phyloP scores from a whole-genome alignment of 2,888 invertebrate genomes.

The Suillia variegata region DNA sequence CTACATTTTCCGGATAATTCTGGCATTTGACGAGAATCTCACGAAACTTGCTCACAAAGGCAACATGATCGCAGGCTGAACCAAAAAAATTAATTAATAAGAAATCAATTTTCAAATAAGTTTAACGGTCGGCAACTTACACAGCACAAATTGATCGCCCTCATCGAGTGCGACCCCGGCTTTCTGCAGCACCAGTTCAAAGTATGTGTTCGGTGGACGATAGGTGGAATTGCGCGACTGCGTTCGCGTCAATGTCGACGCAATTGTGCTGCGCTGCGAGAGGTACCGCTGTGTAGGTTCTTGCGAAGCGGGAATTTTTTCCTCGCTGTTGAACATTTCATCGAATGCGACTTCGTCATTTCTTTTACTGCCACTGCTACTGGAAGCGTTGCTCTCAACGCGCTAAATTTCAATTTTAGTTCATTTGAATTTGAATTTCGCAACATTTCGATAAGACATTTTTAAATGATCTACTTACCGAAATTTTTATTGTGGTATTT shows the following conservation, averaged over 20 bases:
- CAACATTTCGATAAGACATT: no score
- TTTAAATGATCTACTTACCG: background rate
- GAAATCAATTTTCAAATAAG: background rate
- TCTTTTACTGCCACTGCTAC: constrained; percentile 11
- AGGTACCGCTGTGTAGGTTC: constrained; percentile 59
- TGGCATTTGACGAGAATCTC: constrained; percentile 59
- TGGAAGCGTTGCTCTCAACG: background rate
- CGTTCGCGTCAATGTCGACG: constrained; percentile 48
- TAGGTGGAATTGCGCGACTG: constrained; percentile 45
- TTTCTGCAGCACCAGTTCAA: constrained; percentile 53
- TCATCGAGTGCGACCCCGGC: constrained; percentile 55
- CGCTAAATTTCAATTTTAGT: no score
- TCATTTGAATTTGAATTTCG: no score
- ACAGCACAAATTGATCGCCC: constrained; percentile 50
- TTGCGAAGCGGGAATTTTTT: constrained; percentile 57
- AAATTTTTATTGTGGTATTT: constrained; percentile 46
- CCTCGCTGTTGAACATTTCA: constrained; percentile 46
- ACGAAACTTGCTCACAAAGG: constrained; percentile 63
- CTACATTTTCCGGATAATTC: constrained; percentile 66
- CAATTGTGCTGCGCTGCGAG: constrained; percentile 55
- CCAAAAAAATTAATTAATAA: no score
- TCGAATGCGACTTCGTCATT: constrained; percentile 26
- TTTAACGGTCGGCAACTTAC: constrained; percentile 29
- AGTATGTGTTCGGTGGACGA: constrained; percentile 55
- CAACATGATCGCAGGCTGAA: constrained; percentile 61